Conservation (phyloP, 2,113 vertebrate genomes). For the Spea multiplicata region DNA sequence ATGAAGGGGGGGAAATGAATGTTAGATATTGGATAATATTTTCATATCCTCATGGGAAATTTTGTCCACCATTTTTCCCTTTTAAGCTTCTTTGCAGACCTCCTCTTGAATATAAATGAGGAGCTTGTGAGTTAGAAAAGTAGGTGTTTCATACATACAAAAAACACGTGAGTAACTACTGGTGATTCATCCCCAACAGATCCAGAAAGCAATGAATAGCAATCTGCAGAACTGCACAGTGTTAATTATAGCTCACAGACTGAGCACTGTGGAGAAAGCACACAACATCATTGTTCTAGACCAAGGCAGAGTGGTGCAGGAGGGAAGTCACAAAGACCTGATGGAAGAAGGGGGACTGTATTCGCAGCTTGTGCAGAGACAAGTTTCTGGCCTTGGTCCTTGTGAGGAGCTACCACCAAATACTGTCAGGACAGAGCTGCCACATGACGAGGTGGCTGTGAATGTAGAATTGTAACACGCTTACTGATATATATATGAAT, state of each 20-base stretch:
- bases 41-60: too few species aligned
- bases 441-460: background rate
- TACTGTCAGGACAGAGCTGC: background rate
- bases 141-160: conserved; percentile 7
- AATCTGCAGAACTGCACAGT: conserved; percentile 79
- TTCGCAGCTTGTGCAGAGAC: conserved; percentile 85
- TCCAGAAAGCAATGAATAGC: conserved; percentile 85
- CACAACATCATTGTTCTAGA: conserved; percentile 91
- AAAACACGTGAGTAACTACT: conserved; percentile 14
- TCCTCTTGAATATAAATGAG: background rate
- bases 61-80: too few species aligned
- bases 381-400: conserved; percentile 76
- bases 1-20: too few species aligned
- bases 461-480: conserved; percentile 2
- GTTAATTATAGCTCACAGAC: conserved; percentile 88
- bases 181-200: conserved; percentile 62
- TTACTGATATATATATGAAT: background rate
- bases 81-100: background rate
- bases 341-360: conserved; percentile 85
- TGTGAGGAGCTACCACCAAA: conserved; percentile 34
- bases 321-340: conserved; percentile 83
- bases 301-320: conserved; percentile 80
- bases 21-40: too few species aligned
- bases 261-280: conserved; percentile 92
- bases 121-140: background rate